Conservation (phyloP, 2,797 vertebrate genomes). For the Bradypodion ventrale region DNA sequence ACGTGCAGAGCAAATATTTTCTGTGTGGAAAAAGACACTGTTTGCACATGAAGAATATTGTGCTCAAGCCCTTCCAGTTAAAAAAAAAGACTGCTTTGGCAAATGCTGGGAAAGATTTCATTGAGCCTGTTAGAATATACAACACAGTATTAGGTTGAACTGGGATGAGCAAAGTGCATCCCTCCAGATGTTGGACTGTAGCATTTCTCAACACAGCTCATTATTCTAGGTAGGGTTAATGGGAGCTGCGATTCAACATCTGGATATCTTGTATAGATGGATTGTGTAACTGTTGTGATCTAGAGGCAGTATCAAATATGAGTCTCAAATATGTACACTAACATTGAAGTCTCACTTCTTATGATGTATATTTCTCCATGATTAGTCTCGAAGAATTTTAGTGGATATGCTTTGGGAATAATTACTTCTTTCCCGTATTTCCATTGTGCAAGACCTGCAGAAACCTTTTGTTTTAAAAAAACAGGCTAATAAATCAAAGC, state of each 20-base stretch:
- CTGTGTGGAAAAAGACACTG: not conserved
- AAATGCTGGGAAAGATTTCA: not conserved
- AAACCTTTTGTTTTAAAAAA: not conserved
- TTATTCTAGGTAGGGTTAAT: too few species aligned
- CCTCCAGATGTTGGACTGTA: too few species aligned
- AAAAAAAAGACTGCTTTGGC: not conserved
- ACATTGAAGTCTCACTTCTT: too few species aligned
- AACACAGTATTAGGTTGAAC: not conserved
- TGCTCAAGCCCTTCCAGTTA: not conserved
- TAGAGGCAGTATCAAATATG: not conserved
- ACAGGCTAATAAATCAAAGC: conserved; percentile 3
- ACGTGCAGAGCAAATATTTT: too few species aligned
- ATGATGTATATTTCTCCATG: not conserved
- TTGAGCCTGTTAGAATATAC: not conserved
- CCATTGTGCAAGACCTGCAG: not conserved
- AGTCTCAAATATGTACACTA: not conserved
- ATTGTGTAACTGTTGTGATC: not conserved
- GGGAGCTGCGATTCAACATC: too few species aligned
- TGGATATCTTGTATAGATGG: too few species aligned
- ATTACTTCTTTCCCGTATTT: not conserved
- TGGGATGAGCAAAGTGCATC: too few species aligned
- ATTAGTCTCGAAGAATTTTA: not conserved
- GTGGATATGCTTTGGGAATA: not conserved
- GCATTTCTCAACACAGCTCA: too few species aligned
- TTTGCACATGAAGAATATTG: not conserved